phyloP scores from a whole-genome alignment of 2,888 invertebrate genomes.

The Aporophyla lueneburgensis region DNA sequence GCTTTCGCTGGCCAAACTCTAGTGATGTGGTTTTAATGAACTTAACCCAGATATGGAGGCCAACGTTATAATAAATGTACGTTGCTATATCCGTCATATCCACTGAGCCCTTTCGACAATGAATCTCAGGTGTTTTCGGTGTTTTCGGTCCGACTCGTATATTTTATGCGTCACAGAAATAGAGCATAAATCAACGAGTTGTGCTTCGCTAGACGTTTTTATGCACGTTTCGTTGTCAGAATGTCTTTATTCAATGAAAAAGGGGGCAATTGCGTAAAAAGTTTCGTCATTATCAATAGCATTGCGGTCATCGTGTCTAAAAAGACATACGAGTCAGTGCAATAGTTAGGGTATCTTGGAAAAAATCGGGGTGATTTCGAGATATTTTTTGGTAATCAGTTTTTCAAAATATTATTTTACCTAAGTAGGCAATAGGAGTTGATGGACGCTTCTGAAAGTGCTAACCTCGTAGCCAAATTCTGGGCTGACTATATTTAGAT shows the following conservation, averaged over 20 bases:
- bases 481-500: too few relatives aligned
- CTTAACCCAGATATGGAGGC: slow-evolving; percentile 23
- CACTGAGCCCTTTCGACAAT: slow-evolving; percentile 51
- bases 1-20: too few relatives aligned
- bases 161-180: slow-evolving; percentile 67
- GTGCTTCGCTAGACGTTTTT: slow-evolving; percentile 58
- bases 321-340: background rate
- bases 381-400: background rate
- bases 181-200: slow-evolving; percentile 63
- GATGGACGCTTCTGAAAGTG: too few relatives aligned
- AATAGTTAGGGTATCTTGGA: background rate
- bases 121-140: slow-evolving; percentile 68
- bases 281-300: slow-evolving; percentile 28
- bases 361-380: too few relatives aligned
- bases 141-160: slow-evolving; percentile 59
- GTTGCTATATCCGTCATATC: slow-evolving; percentile 41
- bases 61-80: slow-evolving; percentile 45
- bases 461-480: too few relatives aligned
- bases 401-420: too few relatives aligned
- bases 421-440: background rate
- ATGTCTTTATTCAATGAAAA: slow-evolving; percentile 57
- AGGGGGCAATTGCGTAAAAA: slow-evolving; percentile 26
- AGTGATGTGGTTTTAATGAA: too few relatives aligned
- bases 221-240: slow-evolving; percentile 58
- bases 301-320: background rate